Percentiles rank a stretch among this genome's conserved stretches.
Evolutionary conservation across 2,888 invertebrate genomes (phyloP).

Genomic region (Hyalella azteca): DNA sequence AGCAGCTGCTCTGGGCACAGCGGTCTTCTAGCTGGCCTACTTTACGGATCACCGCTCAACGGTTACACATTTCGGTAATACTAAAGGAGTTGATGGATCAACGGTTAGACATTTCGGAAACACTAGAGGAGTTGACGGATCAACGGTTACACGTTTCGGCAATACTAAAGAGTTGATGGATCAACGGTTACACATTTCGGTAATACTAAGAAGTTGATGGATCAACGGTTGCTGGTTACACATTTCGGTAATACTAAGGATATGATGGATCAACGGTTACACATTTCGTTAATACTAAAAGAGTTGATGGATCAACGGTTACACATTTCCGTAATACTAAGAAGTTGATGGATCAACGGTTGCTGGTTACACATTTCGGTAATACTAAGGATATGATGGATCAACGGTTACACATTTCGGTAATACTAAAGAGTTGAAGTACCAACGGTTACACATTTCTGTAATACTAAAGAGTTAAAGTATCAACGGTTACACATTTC

Average conservation of each 20-base stretch:
- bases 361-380: background rate
- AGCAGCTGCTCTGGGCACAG: background rate
- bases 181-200: background rate
- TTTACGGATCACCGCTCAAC: background rate
- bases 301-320: background rate
- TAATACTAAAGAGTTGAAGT: background rate
- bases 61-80: background rate
- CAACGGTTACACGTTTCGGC: background rate
- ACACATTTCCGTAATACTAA: background rate
- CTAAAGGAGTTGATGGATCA: background rate
- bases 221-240: background rate
- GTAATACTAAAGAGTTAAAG: background rate
- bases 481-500: background rate
- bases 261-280: no score
- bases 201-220: background rate
- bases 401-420: background rate
- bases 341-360: background rate
- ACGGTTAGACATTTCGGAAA: no score
- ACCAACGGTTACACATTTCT: background rate
- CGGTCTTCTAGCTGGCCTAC: slow-evolving; percentile 15
- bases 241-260: background rate
- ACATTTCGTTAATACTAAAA: background rate
- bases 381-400: no score
- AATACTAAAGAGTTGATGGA: background rate
- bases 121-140: no score